A percentile compares a stretch with the other conserved stretches of the same genome.
Conservation (phyloP, 2,113 vertebrate genomes). For the Recurvirostra avosetta region DNA sequence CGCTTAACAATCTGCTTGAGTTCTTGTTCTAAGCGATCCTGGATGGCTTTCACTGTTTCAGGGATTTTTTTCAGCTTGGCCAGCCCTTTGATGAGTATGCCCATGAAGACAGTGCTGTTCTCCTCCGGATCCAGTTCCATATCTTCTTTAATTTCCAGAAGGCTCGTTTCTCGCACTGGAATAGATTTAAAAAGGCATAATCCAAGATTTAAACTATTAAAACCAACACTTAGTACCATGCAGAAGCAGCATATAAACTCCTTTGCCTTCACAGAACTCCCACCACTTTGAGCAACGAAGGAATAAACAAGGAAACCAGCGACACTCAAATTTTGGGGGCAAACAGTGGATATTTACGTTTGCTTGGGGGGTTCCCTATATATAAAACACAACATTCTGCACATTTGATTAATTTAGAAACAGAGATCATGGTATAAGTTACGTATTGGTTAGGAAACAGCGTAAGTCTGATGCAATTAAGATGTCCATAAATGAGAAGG, state of each 20-base stretch:
- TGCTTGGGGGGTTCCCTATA: neutral
- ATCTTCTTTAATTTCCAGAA: conserved; percentile 86
- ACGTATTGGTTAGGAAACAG: rapidly evolving
- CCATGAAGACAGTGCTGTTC: conserved; percentile 94
- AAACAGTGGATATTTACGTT: neutral
- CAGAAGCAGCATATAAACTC: neutral
- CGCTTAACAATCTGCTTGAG: conserved; percentile 96
- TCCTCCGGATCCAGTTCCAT: conserved; percentile 91
- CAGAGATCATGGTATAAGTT: neutral
- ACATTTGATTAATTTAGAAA: neutral
- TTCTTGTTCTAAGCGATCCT: conserved; percentile 92
- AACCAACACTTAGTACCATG: neutral
- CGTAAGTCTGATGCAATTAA: neutral
- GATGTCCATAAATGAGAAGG: neutral
- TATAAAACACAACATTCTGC: neutral
- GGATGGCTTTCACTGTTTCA: conserved; percentile 93
- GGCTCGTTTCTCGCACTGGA: conserved; percentile 78
- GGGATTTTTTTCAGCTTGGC: conserved; percentile 96
- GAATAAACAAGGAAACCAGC: neutral
- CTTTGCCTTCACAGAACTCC: neutral
- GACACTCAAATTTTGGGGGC: neutral
- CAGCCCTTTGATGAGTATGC: conserved; percentile 92
- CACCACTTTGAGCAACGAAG: neutral
- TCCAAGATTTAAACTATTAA: neutral
- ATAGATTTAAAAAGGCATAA: neutral